These are phyloP conservation scores for Bellardia pandia DNA, from an alignment of 2,888 invertebrate genomes.

Conservation along the genomic window DNA sequence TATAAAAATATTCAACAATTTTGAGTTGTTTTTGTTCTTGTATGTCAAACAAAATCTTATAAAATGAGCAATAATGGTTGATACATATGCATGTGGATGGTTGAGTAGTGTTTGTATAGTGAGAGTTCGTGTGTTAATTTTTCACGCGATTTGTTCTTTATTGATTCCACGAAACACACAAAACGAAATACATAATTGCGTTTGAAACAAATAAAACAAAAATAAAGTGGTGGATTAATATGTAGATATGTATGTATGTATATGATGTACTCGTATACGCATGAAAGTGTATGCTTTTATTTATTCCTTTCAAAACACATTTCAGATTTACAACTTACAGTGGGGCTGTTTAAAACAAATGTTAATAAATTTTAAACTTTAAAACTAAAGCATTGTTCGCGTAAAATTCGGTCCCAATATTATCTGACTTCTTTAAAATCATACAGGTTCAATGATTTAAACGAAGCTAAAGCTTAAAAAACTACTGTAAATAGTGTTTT, in stretches of 20 bases:
- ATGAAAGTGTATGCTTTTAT: background rate
- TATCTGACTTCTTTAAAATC: no score
- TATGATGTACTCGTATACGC: no score
- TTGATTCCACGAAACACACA: constrained; percentile 31
- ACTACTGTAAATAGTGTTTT: no score
- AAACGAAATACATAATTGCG: background rate
- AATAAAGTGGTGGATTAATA: no score
- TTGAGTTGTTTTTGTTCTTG: background rate
- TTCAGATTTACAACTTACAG: background rate
- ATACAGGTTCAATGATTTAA: no score
- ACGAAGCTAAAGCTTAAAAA: no score
- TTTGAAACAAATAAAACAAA: background rate
- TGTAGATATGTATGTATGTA: no score
- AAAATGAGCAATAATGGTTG: background rate
- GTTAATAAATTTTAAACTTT: no score
- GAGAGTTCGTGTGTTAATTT: constrained; percentile 10
- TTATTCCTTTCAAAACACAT: constrained; percentile 3
- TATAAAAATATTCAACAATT: constrained; percentile 4
- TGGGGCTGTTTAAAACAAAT: background rate
- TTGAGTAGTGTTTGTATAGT: background rate
- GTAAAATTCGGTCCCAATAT: no score
- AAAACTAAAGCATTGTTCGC: no score
- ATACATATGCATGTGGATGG: background rate
- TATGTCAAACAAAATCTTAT: background rate
- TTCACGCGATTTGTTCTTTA: constrained; percentile 46